These are phyloP conservation scores for Cyclina sinensis DNA, from an alignment of 1,140 invertebrate species.

Conservation along the genomic window DNA sequence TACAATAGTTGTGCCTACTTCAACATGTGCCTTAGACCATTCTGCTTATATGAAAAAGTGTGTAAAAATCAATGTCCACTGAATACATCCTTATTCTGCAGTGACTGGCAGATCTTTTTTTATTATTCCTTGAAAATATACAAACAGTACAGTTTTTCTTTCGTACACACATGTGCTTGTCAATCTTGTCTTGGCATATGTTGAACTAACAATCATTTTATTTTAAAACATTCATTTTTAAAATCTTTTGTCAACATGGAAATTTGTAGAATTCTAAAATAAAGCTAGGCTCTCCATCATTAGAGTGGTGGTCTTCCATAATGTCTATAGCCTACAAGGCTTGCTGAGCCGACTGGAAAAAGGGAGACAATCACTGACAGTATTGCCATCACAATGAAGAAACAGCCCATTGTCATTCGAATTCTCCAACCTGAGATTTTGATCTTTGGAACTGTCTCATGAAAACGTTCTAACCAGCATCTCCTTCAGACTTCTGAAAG, in stretches of 20 bases:
- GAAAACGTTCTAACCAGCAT: conserved; percentile 37
- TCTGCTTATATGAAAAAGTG: too few relatives aligned
- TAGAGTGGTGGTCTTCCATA: conserved; percentile 40
- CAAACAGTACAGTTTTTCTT: background rate
- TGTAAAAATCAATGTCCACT: too few relatives aligned
- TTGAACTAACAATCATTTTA: too few relatives aligned
- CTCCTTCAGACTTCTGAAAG: conserved; percentile 64
- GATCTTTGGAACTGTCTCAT: conserved; percentile 45
- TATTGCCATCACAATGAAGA: conserved; percentile 64
- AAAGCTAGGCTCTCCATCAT: background rate
- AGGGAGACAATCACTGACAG: conserved; percentile 55
- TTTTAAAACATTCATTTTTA: background rate
- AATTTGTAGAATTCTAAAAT: background rate
- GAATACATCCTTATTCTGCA: too few relatives aligned
- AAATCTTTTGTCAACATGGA: background rate
- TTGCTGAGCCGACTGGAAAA: conserved; percentile 42
- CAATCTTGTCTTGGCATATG: too few relatives aligned
- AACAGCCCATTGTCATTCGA: conserved; percentile 61
- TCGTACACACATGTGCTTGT: background rate
- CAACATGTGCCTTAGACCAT: too few relatives aligned
- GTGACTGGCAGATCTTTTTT: too few relatives aligned
- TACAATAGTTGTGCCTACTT: too few relatives aligned
- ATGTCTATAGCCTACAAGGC: background rate
- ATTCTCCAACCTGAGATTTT: conserved; percentile 60
- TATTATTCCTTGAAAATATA: too few relatives aligned